Base-by-base conservation (phyloP, 2,113 vertebrate genomes). In the Struthidea cinerea region DNA sequence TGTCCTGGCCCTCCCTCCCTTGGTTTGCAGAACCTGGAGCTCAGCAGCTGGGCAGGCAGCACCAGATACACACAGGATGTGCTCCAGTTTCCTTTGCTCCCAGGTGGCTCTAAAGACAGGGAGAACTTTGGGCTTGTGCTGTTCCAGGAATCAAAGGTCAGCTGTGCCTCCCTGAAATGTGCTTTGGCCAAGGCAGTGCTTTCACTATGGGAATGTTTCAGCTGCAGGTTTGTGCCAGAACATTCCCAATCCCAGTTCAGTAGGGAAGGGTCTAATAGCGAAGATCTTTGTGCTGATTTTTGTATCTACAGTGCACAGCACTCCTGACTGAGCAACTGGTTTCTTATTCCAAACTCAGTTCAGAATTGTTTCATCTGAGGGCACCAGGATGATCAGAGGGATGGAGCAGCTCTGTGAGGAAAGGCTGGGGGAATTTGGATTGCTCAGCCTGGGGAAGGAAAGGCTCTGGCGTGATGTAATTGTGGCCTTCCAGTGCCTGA, bases 1-100 rank as follows among this genome's bases (percentile, higher is more conserved):
- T 0, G 0, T 49, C 5, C 78, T n/a, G 65, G 0, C 79, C 44
- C 28, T 56, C 0, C 52, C 7, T 0, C 1, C 42, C n/a, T 16
- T 68, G 42, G 11, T 68, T 17, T 56, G 75, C 53, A 67, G 53
- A 18, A 13, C 10, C 26, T 41, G 30, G 44, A 68, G 76, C 76
- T 89, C 49, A 60, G 76, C 65, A 76, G 39, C 28, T 69, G 41
- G 27, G 46, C 69, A 59, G 53, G 57, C 32, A 32, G 81, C 59
- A 4, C 28, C 23, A 60, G 22, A 11, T 30, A 16, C 27, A 2
- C 46, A 15, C 50, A 37, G 65, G 75, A 14, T 52, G 10, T 27
- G 56, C 56, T 49, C 16, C 0, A 57, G n/a, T 33, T n/a, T 4
- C 26, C 60, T 85, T 53, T 90, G 50, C 70, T 65, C 3, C 19